Percentiles rank a stretch among this genome's conserved stretches.
phyloP scores from a whole-genome alignment of 2,888 invertebrate species.

The Keiferia lycopersicella region DNA sequence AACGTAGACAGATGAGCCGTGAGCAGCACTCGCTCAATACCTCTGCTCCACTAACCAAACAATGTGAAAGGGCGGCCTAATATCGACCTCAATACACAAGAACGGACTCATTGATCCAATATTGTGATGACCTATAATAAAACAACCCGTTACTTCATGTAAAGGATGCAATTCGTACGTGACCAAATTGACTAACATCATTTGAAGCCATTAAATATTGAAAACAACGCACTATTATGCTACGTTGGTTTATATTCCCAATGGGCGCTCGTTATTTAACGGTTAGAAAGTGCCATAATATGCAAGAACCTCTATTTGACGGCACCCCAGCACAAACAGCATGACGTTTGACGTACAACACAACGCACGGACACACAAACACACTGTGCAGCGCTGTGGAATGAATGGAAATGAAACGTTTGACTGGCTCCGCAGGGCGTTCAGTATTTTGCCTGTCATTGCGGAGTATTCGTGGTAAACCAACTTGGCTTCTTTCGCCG shows the following conservation, averaged over 20 bases:
- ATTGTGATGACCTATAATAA: constrained; percentile 49
- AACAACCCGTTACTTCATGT: constrained; percentile 60
- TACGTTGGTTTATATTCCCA: constrained; percentile 55
- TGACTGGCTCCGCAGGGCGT: constrained; percentile 5
- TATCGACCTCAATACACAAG: constrained; percentile 48
- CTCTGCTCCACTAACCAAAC: constrained; percentile 28
- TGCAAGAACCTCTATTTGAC: constrained; percentile 27
- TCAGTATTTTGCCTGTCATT: not conserved
- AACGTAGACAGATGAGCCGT: constrained; percentile 24
- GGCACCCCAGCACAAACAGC: constrained; percentile 11
- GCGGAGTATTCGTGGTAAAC: too few relatives aligned
- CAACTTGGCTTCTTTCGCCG: too few relatives aligned
- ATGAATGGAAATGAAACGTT: constrained; percentile 14
- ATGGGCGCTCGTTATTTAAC: constrained; percentile 55
- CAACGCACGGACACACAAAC: not conserved
- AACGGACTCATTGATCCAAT: constrained; percentile 43
- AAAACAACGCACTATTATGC: constrained; percentile 50
- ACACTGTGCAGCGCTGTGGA: not conserved
- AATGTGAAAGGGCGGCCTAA: constrained; percentile 54
- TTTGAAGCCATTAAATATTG: constrained; percentile 49
- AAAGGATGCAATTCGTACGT: constrained; percentile 64
- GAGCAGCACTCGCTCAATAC: constrained; percentile 23
- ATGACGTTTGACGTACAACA: constrained; percentile 2
- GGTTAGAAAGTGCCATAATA: constrained; percentile 55
- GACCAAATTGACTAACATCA: constrained; percentile 51